A percentile compares a stretch with the other conserved stretches of the same genome.
These are phyloP conservation scores for Strigamia crassipes DNA, from an alignment of 2,888 invertebrate species.

Conservation along the genomic window DNA sequence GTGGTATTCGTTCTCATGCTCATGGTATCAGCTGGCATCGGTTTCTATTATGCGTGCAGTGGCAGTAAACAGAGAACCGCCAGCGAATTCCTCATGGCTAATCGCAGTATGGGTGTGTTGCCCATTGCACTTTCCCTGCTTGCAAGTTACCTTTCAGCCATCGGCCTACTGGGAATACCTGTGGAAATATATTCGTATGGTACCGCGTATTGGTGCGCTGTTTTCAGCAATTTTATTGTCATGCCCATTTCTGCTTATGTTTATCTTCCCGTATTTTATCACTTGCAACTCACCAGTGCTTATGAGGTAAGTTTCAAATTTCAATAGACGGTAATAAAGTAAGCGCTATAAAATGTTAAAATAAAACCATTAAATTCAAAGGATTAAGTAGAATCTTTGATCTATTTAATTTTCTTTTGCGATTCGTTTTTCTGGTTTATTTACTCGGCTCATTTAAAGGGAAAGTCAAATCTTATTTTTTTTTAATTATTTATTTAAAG, in stretches of 20 bases:
- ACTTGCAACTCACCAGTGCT: conserved; percentile 79
- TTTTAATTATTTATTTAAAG: no score
- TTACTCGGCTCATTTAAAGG: no score
- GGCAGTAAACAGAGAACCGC: conserved; percentile 74
- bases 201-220: conserved; percentile 65
- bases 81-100: conserved; percentile 79
- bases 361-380: neutral
- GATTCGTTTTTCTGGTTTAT: no score
- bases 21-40: conserved; percentile 76
- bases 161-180: conserved; percentile 86
- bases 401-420: no score
- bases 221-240: conserved; percentile 57
- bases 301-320: conserved; percentile 70
- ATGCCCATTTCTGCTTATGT: conserved; percentile 65
- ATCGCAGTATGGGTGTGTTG: conserved; percentile 80
- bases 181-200: conserved; percentile 89
- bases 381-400: neutral
- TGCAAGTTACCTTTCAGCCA: conserved; percentile 87
- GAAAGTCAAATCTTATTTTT: no score
- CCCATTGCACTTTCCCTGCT: conserved; percentile 88
- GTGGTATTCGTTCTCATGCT: conserved; percentile 74
- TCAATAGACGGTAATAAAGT: neutral
- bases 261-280: conserved; percentile 84
- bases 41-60: conserved; percentile 79
- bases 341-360: no score